phyloP scores from a whole-genome alignment of 2,797 vertebrate genomes.

The Lateolabrax maculatus region DNA sequence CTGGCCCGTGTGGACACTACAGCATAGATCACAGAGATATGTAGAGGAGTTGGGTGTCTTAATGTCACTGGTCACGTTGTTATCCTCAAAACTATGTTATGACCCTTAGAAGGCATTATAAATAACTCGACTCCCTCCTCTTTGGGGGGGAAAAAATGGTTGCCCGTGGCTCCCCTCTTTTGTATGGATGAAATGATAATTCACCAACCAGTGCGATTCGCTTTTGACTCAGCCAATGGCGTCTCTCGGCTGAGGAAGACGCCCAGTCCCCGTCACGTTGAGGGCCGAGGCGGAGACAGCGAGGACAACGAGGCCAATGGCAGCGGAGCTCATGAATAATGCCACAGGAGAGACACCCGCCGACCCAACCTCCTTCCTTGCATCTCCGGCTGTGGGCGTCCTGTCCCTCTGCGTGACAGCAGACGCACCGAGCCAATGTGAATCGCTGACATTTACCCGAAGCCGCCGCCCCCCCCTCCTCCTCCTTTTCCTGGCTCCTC shows the following conservation, averaged over 20 bases:
- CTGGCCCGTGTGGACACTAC: not conserved
- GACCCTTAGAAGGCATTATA: constrained; percentile 55
- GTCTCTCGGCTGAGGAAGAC: constrained; percentile 36
- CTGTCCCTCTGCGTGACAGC: constrained; percentile 27
- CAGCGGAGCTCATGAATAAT: constrained; percentile 57
- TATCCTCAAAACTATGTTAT: constrained; percentile 37
- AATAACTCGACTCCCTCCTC: constrained; percentile 51
- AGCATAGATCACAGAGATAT: constrained; percentile 13
- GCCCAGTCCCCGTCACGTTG: constrained; percentile 50
- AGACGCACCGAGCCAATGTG: constrained; percentile 63
- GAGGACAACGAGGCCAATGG: constrained; percentile 25
- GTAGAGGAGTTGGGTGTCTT: constrained; percentile 33
- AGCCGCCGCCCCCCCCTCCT: constrained; percentile 67
- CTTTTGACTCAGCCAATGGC: constrained; percentile 65
- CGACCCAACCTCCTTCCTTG: constrained; percentile 24
- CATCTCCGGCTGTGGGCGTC: not conserved
- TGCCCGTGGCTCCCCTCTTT: constrained; percentile 10
- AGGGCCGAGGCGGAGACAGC: constrained; percentile 4
- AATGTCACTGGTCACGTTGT: constrained; percentile 64
- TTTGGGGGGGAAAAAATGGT: not conserved
- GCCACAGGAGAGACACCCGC: not conserved
- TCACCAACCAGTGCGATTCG: constrained; percentile 36
- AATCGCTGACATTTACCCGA: constrained; percentile 46
- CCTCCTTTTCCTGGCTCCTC: no score
- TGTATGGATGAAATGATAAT: constrained; percentile 33